Base-by-base conservation (phyloP, 2,797 vertebrate species). In the Emys orbicularis region DNA sequence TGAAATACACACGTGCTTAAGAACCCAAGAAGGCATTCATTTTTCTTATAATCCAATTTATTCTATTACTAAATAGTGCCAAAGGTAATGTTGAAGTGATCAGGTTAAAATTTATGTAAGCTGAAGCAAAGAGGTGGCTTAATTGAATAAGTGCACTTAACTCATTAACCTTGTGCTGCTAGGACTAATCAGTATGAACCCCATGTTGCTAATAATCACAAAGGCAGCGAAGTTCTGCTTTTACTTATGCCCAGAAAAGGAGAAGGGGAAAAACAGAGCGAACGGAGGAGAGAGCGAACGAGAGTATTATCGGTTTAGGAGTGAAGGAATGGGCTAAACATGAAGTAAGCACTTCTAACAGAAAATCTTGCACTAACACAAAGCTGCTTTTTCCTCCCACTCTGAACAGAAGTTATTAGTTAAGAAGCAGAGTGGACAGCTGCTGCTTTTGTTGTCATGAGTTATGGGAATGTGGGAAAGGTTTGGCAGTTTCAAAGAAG, bases 91-190 rank as follows among this genome's bases (percentile, higher is more conserved):
- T 96, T 96, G 94, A 97, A 94, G 87, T 1, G 92, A 98, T 98
- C 98, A 98, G 97, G 97, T 98, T 97, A 97, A 98, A 98, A 98
- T 98, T 98, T 98, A 98, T 98, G 98, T 96, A 95, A 98, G 97
- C 95, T 87, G 92, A 98, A 98, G 97, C 97, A 97, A 98, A 98
- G 98, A 98, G 94, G 96, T 97, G 91, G 96, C 97, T 98, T 98
- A 98, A 98, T 98, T 98, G 98, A 98, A 98, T 98, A 98, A 97
- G 97, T 96, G 95, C 97, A 90, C 97, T 98, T 98, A 98, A 98
- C 95, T 98, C 98, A 97, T 98, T 98, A 98, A 97, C 97, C 97
- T 94, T 97, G 86, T 98, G 97, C 97, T 97, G 97, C 92, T 92
- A 96, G 97, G 97, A 98, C 97, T 98, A 98, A 98, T 98, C 98